Conservation (phyloP, 1,140 invertebrate genomes). For the Apocrypta bakeri region DNA sequence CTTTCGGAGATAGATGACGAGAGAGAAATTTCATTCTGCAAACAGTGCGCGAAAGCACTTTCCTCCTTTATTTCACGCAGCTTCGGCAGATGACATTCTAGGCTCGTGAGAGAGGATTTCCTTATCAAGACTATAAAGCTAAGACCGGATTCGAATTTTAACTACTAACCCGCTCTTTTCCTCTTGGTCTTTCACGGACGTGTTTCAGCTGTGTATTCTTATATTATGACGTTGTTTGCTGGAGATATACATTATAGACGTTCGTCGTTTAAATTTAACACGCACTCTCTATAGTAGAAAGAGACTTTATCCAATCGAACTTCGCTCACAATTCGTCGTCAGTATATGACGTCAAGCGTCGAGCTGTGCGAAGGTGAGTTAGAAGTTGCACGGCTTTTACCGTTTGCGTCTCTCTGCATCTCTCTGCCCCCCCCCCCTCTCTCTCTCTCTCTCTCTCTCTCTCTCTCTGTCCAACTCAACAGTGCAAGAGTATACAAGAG, state of each 20-base stretch:
- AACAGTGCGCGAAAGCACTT: slow-evolving; percentile 10
- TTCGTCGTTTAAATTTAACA: slow-evolving; percentile 24
- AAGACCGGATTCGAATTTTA: slow-evolving; percentile 57
- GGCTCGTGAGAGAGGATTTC: slow-evolving; percentile 47
- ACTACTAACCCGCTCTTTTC: slow-evolving; percentile 50
- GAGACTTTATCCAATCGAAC: neutral
- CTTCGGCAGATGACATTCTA: neutral
- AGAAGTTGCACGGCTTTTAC: neutral
- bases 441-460: slow-evolving; percentile 17
- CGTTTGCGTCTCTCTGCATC: neutral
- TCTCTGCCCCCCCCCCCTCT: neutral
- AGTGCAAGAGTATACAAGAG: neutral
- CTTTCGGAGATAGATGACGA: neutral
- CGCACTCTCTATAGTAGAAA: neutral
- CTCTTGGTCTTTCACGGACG: slow-evolving; percentile 23
- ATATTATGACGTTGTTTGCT: neutral
- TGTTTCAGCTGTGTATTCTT: neutral
- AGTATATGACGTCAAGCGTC: slow-evolving; percentile 32
- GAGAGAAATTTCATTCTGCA: slow-evolving; percentile 1
- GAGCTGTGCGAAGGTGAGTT: slow-evolving; percentile 12
- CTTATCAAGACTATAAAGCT: slow-evolving; percentile 58
- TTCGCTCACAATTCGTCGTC: neutral
- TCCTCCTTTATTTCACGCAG: neutral
- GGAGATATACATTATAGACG: neutral
- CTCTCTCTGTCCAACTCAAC: slow-evolving; percentile 4